Evolutionary conservation across 2,888 invertebrate genomes (phyloP).

Genomic region (Rhodophaea formosa): DNA sequence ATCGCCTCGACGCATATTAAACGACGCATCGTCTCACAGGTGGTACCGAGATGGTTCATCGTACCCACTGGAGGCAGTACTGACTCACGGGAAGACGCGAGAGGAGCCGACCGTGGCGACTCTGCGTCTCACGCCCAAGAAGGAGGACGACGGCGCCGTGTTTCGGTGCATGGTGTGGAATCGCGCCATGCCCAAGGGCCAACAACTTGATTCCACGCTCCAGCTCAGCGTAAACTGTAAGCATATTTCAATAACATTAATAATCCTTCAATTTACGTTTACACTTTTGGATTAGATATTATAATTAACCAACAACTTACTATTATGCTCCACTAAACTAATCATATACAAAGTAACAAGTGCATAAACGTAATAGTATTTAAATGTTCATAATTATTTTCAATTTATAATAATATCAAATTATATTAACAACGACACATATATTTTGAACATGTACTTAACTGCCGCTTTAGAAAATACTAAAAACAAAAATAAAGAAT

Average conservation of each 20-base stretch:
- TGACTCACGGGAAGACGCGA: constrained; percentile 86
- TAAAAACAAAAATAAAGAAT: too few relatives aligned
- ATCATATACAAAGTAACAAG: too few relatives aligned
- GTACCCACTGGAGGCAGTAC: constrained; percentile 86
- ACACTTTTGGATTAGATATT: too few relatives aligned
- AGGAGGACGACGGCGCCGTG: constrained; percentile 91
- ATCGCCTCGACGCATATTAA: neutral
- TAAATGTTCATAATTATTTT: too few relatives aligned
- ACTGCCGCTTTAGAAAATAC: too few relatives aligned
- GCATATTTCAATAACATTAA: constrained; percentile 64
- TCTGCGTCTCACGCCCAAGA: constrained; percentile 87
- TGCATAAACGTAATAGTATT: too few relatives aligned
- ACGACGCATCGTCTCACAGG: constrained; percentile 51
- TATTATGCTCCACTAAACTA: too few relatives aligned
- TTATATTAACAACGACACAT: too few relatives aligned
- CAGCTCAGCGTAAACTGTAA: constrained; percentile 94
- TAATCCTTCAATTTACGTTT: too few relatives aligned
- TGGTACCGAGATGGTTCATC: constrained; percentile 91
- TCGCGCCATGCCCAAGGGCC: constrained; percentile 91
- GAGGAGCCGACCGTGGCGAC: constrained; percentile 89
- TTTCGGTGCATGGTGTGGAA: constrained; percentile 95
- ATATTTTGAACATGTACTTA: too few relatives aligned
- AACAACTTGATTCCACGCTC: constrained; percentile 89
- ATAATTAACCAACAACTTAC: too few relatives aligned
- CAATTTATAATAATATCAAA: too few relatives aligned